Percentiles rank a stretch among this genome's conserved stretches.
Conservation (phyloP, 64 coral and sea anemone genomes). For the Montipora cactus region DNA sequence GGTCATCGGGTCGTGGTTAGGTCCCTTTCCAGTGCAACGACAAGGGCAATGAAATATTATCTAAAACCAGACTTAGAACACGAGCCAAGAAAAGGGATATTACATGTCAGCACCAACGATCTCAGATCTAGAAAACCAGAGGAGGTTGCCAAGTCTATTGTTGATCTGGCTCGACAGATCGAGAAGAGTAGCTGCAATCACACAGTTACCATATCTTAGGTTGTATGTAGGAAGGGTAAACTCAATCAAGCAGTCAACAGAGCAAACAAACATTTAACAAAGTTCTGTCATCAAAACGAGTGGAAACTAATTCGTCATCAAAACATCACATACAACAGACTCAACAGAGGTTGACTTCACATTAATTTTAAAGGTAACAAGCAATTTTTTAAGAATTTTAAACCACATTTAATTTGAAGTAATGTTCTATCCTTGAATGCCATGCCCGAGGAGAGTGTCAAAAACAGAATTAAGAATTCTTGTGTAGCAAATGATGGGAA, state of each 20-base stretch:
- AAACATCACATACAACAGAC: slow-evolving; percentile 1
- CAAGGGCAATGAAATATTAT: slow-evolving; percentile 9
- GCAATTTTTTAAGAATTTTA: slow-evolving; percentile 23
- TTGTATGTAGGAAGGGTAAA: slow-evolving; percentile 15
- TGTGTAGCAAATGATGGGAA: background rate
- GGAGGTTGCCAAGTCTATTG: slow-evolving; percentile 4
- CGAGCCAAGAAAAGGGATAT: background rate
- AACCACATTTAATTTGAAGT: background rate
- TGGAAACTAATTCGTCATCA: too few relatives aligned
- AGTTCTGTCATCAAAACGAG: background rate
- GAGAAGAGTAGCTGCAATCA: background rate
- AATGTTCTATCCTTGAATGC: too few relatives aligned
- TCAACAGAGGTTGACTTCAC: slow-evolving; percentile 9
- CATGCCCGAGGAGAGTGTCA: background rate
- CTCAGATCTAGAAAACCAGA: slow-evolving; percentile 8
- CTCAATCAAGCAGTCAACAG: slow-evolving; percentile 11
- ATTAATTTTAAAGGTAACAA: slow-evolving; percentile 17
- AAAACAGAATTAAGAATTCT: background rate
- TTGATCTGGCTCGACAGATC: background rate
- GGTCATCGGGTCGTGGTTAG: background rate
- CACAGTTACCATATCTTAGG: background rate
- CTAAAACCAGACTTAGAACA: slow-evolving; percentile 9
- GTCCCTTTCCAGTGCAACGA: slow-evolving; percentile 1
- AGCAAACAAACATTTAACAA: background rate
- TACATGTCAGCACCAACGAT: slow-evolving; percentile 18